phyloP scores from a whole-genome alignment of 2,113 vertebrate genomes.

The Bufo gargarizans region DNA sequence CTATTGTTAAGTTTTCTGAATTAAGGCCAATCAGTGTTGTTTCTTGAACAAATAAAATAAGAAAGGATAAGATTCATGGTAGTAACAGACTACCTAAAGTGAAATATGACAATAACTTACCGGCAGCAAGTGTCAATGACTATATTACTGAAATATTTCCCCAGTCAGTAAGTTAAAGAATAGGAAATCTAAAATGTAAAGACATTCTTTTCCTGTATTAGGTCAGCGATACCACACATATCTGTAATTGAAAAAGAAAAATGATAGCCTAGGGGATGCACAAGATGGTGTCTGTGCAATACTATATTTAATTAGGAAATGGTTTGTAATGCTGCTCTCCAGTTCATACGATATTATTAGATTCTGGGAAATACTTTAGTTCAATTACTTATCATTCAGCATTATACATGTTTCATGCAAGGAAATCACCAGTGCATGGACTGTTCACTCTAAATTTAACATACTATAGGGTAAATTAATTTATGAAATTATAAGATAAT shows the following conservation, averaged over 20 bases:
- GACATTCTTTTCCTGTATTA: conserved; percentile 15
- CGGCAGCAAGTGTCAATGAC: conserved; percentile 1
- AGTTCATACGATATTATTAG: conserved; percentile 37
- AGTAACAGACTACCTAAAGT: neutral
- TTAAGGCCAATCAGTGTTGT: neutral
- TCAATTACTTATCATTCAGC: conserved; percentile 39
- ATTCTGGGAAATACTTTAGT: conserved; percentile 46
- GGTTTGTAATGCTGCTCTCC: conserved; percentile 38
- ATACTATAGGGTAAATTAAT: no score
- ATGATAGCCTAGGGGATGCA: conserved; percentile 37
- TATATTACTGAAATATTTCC: conserved; percentile 18
- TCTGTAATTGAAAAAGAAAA: conserved; percentile 49
- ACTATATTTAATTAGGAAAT: conserved; percentile 51
- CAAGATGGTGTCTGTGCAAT: conserved; percentile 47
- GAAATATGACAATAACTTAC: conserved; percentile 15
- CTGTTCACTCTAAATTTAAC: neutral
- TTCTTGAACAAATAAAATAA: neutral
- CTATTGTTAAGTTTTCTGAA: neutral
- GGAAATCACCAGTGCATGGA: conserved; percentile 7
- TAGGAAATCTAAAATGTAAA: conserved; percentile 25
- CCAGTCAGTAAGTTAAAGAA: conserved; percentile 23
- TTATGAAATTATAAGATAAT: no score
- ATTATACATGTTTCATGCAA: conserved; percentile 5
- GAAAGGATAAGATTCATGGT: neutral
- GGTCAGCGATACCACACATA: conserved; percentile 35